These are phyloP conservation scores for Thyatira batis DNA, from an alignment of 2,888 invertebrate species.

Conservation along the genomic window DNA sequence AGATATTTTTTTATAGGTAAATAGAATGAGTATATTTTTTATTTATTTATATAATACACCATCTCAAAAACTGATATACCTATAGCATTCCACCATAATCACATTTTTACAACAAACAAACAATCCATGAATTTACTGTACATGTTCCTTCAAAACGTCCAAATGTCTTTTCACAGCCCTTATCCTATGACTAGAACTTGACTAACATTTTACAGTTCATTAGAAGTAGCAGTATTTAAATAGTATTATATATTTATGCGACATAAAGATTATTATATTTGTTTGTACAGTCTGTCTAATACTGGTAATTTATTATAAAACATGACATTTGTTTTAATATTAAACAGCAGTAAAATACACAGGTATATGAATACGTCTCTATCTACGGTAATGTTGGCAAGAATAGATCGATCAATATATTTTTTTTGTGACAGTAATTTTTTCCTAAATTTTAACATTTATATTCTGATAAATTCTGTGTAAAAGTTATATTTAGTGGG, in stretches of 20 bases:
- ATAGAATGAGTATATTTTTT: constrained; percentile 23
- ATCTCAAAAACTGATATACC: not conserved
- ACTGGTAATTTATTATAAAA: not conserved
- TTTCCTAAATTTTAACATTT: not conserved
- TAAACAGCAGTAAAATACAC: not conserved
- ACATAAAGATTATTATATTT: constrained; percentile 6
- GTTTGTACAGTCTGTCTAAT: not conserved
- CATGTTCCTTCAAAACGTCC: constrained; percentile 3
- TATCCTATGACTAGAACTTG: constrained; percentile 72
- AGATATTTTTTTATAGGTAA: no score
- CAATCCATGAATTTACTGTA: not conserved
- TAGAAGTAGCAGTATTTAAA: constrained; percentile 17
- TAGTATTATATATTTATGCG: constrained; percentile 12
- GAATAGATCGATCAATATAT: not conserved
- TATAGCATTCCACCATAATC: not conserved
- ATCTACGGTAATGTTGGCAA: not conserved
- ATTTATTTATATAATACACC: constrained; percentile 7
- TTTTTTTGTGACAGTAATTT: not conserved
- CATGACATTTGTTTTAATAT: not conserved
- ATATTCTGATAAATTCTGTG: constrained; percentile 47
- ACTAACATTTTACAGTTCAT: constrained; percentile 31
- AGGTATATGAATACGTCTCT: not conserved
- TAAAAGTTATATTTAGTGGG: no score
- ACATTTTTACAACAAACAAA: not conserved
- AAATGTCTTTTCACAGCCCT: constrained; percentile 75